Percentiles rank a stretch among this genome's conserved stretches.
These are phyloP conservation scores for Leptodactylus fuscus DNA, from an alignment of 2,113 vertebrate genomes.

Conservation along the genomic window DNA sequence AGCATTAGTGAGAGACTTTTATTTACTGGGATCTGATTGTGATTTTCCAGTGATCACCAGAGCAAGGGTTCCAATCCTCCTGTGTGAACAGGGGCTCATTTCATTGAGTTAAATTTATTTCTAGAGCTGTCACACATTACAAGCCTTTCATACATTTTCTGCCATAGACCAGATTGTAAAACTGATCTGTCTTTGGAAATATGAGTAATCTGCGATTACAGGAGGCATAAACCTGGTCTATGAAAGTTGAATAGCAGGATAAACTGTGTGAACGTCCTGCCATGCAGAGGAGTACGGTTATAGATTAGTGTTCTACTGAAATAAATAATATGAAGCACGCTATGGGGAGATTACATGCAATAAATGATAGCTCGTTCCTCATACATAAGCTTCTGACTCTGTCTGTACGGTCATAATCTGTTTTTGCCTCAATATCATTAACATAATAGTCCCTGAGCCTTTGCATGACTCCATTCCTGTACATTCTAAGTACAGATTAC, in stretches of 20 bases:
- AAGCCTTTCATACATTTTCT: not conserved
- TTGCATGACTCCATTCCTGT: not conserved
- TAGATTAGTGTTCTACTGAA: conserved; percentile 10
- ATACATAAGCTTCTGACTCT: not conserved
- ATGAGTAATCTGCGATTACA: conserved; percentile 34
- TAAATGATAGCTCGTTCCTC: conserved; percentile 14
- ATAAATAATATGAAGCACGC: conserved; percentile 27
- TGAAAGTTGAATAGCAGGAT: conserved; percentile 40
- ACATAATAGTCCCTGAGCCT: conserved; percentile 39
- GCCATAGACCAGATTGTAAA: not conserved
- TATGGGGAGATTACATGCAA: conserved; percentile 23
- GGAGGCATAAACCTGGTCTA: not conserved
- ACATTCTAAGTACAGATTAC: conserved; percentile 3
- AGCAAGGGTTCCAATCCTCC: too few species aligned
- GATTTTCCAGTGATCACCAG: too few species aligned
- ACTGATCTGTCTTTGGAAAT: conserved; percentile 13
- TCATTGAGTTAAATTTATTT: too few species aligned
- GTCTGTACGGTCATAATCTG: conserved; percentile 28
- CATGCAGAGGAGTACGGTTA: not conserved
- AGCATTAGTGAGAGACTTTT: too few species aligned
- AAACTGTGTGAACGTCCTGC: not conserved
- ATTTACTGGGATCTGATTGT: too few species aligned
- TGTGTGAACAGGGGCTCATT: too few species aligned
- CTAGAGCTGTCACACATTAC: not conserved
- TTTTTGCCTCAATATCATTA: conserved; percentile 41